Evolutionary conservation across 1,140 invertebrate species (phyloP).

Genomic region (Bombus difficillimus): DNA sequence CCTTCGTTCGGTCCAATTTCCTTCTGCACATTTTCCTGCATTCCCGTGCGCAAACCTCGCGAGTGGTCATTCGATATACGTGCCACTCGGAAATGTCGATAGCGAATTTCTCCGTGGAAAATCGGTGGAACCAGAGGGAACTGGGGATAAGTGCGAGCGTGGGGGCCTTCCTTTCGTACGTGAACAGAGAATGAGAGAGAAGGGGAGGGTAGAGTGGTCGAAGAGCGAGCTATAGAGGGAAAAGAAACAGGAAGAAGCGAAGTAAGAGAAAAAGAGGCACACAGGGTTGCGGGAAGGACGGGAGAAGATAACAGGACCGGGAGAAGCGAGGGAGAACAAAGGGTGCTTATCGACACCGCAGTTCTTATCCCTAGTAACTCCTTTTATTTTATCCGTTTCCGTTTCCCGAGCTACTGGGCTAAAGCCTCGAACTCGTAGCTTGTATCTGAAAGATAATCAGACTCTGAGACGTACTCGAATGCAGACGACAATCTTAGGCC

Average conservation of each 20-base stretch:
- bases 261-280: conserved; percentile 15
- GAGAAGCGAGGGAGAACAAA: conserved; percentile 62
- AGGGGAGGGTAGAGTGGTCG: not conserved
- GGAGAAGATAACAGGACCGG: conserved; percentile 44
- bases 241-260: conserved; percentile 39
- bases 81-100: conserved; percentile 69
- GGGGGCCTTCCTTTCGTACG: not conserved
- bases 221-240: not conserved
- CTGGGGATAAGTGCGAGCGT: conserved; percentile 15
- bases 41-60: conserved; percentile 12
- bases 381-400: conserved; percentile 72
- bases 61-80: conserved; percentile 49
- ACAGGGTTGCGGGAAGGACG: conserved; percentile 36
- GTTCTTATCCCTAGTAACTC: conserved; percentile 70
- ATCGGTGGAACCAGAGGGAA: conserved; percentile 27
- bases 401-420: conserved; percentile 22
- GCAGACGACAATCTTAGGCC: conserved; percentile 57
- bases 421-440: conserved; percentile 41
- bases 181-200: not conserved
- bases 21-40: conserved; percentile 20
- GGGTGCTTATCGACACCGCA: conserved; percentile 74
- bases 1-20: not conserved
- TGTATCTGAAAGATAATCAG: conserved; percentile 64
- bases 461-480: conserved; percentile 50
- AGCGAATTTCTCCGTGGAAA: conserved; percentile 69